Base-by-base conservation (phyloP, 2,797 vertebrate species). In the Crocidura indochinensis region DNA sequence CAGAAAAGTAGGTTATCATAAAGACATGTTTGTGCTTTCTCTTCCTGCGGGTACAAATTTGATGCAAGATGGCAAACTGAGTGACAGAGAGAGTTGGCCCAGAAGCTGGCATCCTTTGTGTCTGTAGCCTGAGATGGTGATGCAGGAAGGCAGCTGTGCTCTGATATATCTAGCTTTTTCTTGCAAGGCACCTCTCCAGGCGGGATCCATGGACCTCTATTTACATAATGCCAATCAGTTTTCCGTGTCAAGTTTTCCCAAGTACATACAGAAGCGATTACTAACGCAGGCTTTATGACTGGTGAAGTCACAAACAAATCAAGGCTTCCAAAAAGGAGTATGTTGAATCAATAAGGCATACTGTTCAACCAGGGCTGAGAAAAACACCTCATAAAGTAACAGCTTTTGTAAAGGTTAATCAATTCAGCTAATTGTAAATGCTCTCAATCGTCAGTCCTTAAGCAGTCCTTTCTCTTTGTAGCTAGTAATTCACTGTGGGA, bases 321-420 rank as follows among this genome's bases (percentile, higher is more conserved):
- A 95, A 91, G 1, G 10, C 53, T 92, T 82, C 87, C 2, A 0
- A 92, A 96, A 95, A 97, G 91, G 72, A 95, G 75, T 88, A 71
- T 96, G 95, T 97, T 97, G 97, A 97, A 98, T 98, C 97, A 97
- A 98, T 97, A 98, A 94, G 71, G 90, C 53, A 12, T 92, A 97
- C 96, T 97, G 96, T 96, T 97, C 96, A 94, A 93, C 95, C 69
- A 76, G 84, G 74, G 91, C 94, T 95, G 95, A 92, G 92, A 97
- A 96, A 97, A 97, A 97, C 95, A 38, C 29, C 93, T 97, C 73
- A 51, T 96, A 97, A 97, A 97, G 93, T 96, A 97, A 97, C 95
- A 98, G 94, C 95, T 94, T 97, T 97, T 96, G 93, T 97, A 98
- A 98, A 98, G 97, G 97, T 98, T 98, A 98, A 98, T 98, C 97